phyloP scores from a whole-genome alignment of 1,140 invertebrate species.

The Eulimnadia texana region DNA sequence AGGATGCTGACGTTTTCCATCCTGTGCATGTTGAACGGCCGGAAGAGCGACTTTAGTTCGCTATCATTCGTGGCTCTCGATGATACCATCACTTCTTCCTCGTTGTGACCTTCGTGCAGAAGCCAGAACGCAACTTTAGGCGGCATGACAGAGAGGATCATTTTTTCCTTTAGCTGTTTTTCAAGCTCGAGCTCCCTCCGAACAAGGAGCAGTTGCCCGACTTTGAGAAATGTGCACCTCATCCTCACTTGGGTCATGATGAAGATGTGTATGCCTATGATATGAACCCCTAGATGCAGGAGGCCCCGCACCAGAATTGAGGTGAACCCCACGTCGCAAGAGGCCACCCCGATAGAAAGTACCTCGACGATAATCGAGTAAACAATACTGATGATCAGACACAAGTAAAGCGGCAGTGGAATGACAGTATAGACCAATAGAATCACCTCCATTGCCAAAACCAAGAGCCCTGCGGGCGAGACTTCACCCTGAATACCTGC shows the following conservation, averaged over 20 bases:
- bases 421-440: conserved; percentile 84
- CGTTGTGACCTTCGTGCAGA: conserved; percentile 48
- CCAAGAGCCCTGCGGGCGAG: conserved; percentile 62
- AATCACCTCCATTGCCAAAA: conserved; percentile 69
- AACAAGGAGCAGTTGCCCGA: conserved; percentile 78
- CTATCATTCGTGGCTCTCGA: conserved; percentile 21
- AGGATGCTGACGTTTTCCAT: conserved; percentile 72
- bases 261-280: conserved; percentile 82
- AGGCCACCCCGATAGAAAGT: conserved; percentile 23
- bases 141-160: conserved; percentile 95
- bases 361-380: conserved; percentile 74
- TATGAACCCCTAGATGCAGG: conserved; percentile 74
- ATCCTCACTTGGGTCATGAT: conserved; percentile 83
- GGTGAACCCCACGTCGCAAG: conserved; percentile 16
- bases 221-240: conserved; percentile 91
- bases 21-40: conserved; percentile 87
- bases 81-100: conserved; percentile 32
- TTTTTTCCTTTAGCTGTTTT: conserved; percentile 87
- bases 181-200: conserved; percentile 78
- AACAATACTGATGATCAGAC: conserved; percentile 52
- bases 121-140: conserved; percentile 76
- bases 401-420: conserved; percentile 74
- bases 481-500: conserved; percentile 18
- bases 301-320: conserved; percentile 52
- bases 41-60: conserved; percentile 64